Conservation (phyloP, 2,888 invertebrate species). For the Phyllotreta cruciferae region DNA sequence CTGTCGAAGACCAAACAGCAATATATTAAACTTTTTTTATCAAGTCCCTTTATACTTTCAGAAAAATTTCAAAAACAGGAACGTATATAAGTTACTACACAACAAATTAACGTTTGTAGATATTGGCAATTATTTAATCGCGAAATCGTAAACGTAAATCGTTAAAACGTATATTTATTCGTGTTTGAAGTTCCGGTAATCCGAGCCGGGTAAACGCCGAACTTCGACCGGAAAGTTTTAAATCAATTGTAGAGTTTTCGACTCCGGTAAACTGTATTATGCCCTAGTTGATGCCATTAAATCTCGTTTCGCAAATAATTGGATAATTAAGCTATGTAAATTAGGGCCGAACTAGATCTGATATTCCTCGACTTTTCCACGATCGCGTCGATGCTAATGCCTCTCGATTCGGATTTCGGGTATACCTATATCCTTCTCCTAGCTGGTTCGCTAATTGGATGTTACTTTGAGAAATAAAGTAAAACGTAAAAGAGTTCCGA, state of each 20-base stretch:
- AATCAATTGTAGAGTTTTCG: constrained; percentile 19
- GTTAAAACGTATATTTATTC: constrained; percentile 7
- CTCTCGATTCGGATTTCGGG: too few species aligned
- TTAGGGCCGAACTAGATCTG: constrained; percentile 12
- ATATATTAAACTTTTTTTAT: constrained; percentile 16
- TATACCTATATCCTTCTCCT: too few species aligned
- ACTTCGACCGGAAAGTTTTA: constrained; percentile 10
- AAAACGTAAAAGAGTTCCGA: too few species aligned
- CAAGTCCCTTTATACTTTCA: too few species aligned
- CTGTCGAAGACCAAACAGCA: constrained; percentile 15
- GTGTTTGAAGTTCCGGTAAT: constrained; percentile 6
- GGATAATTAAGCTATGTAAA: constrained; percentile 18
- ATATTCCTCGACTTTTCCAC: too few species aligned
- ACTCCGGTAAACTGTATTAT: constrained; percentile 13
- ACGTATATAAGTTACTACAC: too few species aligned
- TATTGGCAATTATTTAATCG: too few species aligned
- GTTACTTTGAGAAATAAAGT: too few species aligned
- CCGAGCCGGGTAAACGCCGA: not conserved
- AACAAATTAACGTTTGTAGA: too few species aligned
- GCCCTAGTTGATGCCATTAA: constrained; percentile 9
- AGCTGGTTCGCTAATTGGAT: too few species aligned
- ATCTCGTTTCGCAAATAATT: constrained; percentile 15
- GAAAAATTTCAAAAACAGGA: too few species aligned
- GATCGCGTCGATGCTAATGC: too few species aligned
- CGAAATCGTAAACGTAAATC: constrained; percentile 2